phyloP scores from a whole-genome alignment of 2,797 vertebrate genomes.

The Benthosema pterotum region DNA sequence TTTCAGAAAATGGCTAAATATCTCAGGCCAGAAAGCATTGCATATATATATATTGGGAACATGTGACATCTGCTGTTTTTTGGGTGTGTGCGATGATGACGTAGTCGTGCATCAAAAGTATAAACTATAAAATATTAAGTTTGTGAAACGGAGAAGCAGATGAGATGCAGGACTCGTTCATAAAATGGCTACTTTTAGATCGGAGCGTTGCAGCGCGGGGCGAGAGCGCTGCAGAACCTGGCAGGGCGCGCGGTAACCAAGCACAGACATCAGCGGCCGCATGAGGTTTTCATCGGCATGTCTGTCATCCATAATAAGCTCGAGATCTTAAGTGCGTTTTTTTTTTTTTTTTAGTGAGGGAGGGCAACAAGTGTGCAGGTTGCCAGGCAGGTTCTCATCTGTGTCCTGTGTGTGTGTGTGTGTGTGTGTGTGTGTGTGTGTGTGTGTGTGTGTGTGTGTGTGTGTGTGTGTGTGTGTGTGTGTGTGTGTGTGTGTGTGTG shows the following conservation, averaged over 20 bases:
- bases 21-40: too few relatives aligned
- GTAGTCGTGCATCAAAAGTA: too few relatives aligned
- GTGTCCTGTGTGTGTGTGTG: not conserved
- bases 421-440: not conserved
- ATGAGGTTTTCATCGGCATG: conserved; percentile 35
- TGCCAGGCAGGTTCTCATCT: conserved; percentile 35
- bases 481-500: not conserved
- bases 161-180: conserved; percentile 38
- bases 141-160: conserved; percentile 22
- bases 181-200: conserved; percentile 55
- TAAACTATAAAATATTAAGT: too few relatives aligned
- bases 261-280: conserved; percentile 22
- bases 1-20: too few relatives aligned
- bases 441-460: conserved; percentile 1
- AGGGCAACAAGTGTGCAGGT: conserved; percentile 26
- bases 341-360: too few relatives aligned
- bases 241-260: conserved; percentile 28
- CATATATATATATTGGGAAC: too few relatives aligned
- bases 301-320: conserved; percentile 17
- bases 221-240: conserved; percentile 33
- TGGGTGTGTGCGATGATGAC: too few relatives aligned
- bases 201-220: conserved; percentile 34
- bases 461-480: not conserved
- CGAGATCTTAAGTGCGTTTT: conserved; percentile 16
- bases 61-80: too few relatives aligned